These are phyloP conservation scores for Cremastobaeus sp. DNA, from an alignment of 2,888 invertebrate species.

Conservation along the genomic window DNA sequence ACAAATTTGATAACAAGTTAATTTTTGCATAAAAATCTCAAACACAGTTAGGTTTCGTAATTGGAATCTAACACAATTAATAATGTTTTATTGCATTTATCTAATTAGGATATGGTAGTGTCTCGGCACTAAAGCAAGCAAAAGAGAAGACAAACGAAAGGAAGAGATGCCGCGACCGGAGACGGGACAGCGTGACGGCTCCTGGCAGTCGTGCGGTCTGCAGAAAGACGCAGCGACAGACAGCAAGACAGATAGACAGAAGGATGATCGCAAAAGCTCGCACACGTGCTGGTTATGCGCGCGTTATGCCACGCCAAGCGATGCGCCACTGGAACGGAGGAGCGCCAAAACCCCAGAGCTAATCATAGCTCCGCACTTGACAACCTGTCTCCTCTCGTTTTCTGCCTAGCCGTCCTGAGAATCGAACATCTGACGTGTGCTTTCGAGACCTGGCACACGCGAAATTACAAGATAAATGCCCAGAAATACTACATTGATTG, in stretches of 20 bases:
- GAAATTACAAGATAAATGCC: conserved; percentile 40
- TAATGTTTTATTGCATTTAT: conserved; percentile 16
- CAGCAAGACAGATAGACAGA: conserved; percentile 62
- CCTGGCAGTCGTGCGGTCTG: conserved; percentile 74
- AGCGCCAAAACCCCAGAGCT: conserved; percentile 66
- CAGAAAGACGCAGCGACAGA: conserved; percentile 65
- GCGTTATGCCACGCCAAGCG: conserved; percentile 67
- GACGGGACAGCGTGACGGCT: conserved; percentile 78
- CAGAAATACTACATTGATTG: no score
- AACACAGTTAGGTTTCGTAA: no score
- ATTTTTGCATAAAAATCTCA: no score
- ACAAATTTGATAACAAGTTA: no score
- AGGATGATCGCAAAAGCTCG: conserved; percentile 55
- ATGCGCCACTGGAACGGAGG: conserved; percentile 59
- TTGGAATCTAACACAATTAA: no score
- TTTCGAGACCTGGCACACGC: conserved; percentile 48
- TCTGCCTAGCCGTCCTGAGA: conserved; percentile 73
- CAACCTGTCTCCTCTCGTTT: conserved; percentile 79
- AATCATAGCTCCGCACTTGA: conserved; percentile 77
- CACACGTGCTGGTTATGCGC: conserved; percentile 67
- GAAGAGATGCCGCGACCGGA: conserved; percentile 62
- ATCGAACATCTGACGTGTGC: conserved; percentile 39
- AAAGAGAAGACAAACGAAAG: conserved; percentile 24
- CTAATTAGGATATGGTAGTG: conserved; percentile 13
- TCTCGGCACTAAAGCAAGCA: no score